phyloP scores from a whole-genome alignment of 2,113 vertebrate species.

The Myiopsitta monachus region DNA sequence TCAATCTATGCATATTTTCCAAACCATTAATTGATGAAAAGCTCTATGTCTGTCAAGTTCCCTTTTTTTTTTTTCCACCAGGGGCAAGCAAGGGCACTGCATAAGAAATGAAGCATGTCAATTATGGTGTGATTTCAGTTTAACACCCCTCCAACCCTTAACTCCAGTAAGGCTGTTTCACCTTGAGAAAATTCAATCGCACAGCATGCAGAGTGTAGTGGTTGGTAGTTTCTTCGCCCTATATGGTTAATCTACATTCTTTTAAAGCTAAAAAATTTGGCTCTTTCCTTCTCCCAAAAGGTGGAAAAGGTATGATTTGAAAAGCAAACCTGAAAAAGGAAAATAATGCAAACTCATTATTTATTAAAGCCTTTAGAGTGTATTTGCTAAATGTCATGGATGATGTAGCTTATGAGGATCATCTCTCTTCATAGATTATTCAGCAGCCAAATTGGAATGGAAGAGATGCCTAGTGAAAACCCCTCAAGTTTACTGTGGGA shows the following conservation, averaged over 20 bases:
- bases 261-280: not conserved
- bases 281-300: not conserved
- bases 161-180: not conserved
- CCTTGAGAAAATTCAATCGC: not conserved
- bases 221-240: not conserved
- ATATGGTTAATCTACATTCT: not conserved
- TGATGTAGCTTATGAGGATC: not conserved
- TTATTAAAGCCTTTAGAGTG: not conserved
- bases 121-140: rapidly evolving
- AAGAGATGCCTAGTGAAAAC: not conserved
- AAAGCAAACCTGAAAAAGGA: not conserved
- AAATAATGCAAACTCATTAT: not conserved
- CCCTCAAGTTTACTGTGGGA: not conserved
- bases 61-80: not conserved
- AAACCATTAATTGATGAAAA: not conserved
- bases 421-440: not conserved
- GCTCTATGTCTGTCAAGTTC: not conserved
- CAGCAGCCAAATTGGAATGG: not conserved
- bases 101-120: not conserved
- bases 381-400: not conserved
- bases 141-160: rapidly evolving
- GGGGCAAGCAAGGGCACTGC: not conserved
- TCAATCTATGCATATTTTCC: not conserved
- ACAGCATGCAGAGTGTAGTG: not conserved
- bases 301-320: not conserved